Evolutionary conservation across 2,113 vertebrate species (phyloP), one percentile per base, ranked within the genome.

Genomic region (Agapornis roseicollis): DNA sequence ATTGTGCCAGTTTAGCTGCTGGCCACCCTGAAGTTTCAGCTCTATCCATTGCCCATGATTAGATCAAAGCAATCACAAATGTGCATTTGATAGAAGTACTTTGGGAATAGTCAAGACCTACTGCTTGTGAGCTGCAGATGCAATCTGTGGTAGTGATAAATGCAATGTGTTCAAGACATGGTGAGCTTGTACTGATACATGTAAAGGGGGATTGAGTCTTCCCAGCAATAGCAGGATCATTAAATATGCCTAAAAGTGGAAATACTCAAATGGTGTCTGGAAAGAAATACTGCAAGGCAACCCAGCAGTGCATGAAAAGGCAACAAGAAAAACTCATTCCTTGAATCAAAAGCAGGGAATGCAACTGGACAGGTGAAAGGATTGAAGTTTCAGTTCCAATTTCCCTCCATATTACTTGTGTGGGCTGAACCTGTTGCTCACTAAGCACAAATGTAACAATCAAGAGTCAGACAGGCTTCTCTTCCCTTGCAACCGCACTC

Each of bases 11-110:
- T 66, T 80, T 66, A 78, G 53, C 72, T 88, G 76, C 80, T 93
- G 95, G 71, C 82, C 88, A 88, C 90, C 90, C 85, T 84, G 83
- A 63, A 94, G 85, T 37, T n/a, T 90, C 82, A 88, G 60, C 46
- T 92, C 76, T 80, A 69, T 50, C 82, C 17, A 3, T 63, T 68
- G 85, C 60, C 72, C 5, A 9, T 8, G 42, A 53, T 49, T 14
- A 83, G 68, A 90, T 93, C 60, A 94, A 95, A 95, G 92, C 71
- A 66, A 46, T 28, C 66, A 35, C 1, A 2, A 41, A 39, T 6
- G 78, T 78, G 27, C 42, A 35, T n/a, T n/a, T 7, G 52, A 83
- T 80, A 47, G 35, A 71, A 93, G 37, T n/a, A 70, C 63, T 95
- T 55, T 56, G 58, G 60, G 88, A 28, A 70, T 41, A 41, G 64